Base-by-base conservation (phyloP, 2,888 invertebrate species). In the Oligia latruncula region DNA sequence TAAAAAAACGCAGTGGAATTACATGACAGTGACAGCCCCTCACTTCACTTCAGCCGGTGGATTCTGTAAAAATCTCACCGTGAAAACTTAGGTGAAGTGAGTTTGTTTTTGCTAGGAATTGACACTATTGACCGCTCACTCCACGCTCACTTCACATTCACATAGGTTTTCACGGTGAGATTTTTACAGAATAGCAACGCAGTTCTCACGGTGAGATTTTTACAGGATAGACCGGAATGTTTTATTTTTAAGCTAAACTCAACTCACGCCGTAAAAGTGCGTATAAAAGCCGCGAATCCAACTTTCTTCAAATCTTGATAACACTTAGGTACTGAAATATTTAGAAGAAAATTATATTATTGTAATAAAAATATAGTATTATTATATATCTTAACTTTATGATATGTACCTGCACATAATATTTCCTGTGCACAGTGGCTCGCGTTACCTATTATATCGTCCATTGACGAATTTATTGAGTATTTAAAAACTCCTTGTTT, bases 341-440 rank as follows among this genome's bases (percentile, higher is more conserved):
- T 79, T 83, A 83, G 55, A 87, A 52, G 40, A 76, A 84, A 52
- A 78, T 67, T 77, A 79, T 74, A 87, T 77, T 60, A 82, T 68
- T 78, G 71, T 75, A 77, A 80, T 78, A 73, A 86, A 72, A 73
- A 79, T 86, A 85, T 80, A 74, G 78, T 78, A 83, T 73, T 77
- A 81, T 60, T 74, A 67, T 84, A 77, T 81, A 84, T 73, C 72
- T 86, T 84, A 74, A 75, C 76, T 81, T 78, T 81, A 81, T 65
- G 60, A 84, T 73, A 75, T 76, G 86, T 88, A 87, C 87, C 83
- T 87, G 87, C 87, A 88, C 88, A 70, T 77, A 71, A 84, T n/a
- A 64, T 49, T 23, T 60, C 64, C 74, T 82, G 78, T 86, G 84
- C 74, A 68, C 20, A 58, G 66, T 46, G 83, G 84, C 75, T 75